phyloP scores from a whole-genome alignment of 2,888 invertebrate genomes.

The Lasioglossum lativentre region DNA sequence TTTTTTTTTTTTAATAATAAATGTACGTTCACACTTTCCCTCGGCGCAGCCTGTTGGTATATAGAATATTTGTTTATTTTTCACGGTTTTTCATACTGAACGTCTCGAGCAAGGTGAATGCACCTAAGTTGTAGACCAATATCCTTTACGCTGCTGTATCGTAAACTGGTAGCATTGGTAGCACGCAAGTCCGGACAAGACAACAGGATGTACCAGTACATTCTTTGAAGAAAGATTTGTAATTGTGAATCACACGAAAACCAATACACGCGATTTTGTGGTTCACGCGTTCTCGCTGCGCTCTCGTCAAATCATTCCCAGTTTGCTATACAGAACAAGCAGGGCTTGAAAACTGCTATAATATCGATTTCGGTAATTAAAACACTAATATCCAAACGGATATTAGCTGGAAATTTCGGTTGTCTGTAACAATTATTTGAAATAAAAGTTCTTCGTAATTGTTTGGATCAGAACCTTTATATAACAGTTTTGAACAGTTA shows the following conservation, averaged over 20 bases:
- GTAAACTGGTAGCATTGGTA: conserved; percentile 59
- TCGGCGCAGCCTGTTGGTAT: conserved; percentile 51
- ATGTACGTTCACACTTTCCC: conserved; percentile 19
- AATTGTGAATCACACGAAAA: neutral
- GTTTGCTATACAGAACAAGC: conserved; percentile 66
- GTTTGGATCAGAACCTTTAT: neutral
- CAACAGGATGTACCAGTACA: conserved; percentile 3
- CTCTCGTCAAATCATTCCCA: conserved; percentile 48
- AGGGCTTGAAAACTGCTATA: neutral
- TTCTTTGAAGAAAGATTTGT: conserved; percentile 31
- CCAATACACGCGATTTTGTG: neutral
- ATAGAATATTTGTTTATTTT: conserved; percentile 29
- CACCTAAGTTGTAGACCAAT: conserved; percentile 36
- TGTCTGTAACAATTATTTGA: neutral
- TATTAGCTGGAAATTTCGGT: neutral
- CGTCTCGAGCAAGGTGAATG: neutral
- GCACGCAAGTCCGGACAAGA: conserved; percentile 2
- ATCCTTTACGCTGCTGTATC: conserved; percentile 43
- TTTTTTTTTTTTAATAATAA: neutral
- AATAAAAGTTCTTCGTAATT: neutral
- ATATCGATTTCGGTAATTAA: neutral
- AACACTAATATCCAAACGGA: neutral
- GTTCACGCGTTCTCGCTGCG: neutral
- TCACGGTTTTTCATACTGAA: conserved; percentile 31
- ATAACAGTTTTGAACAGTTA: neutral